A percentile compares a stretch with the other conserved stretches of the same genome.
phyloP scores from a whole-genome alignment of 2,113 vertebrate species.

The Spilogale gracilis region DNA sequence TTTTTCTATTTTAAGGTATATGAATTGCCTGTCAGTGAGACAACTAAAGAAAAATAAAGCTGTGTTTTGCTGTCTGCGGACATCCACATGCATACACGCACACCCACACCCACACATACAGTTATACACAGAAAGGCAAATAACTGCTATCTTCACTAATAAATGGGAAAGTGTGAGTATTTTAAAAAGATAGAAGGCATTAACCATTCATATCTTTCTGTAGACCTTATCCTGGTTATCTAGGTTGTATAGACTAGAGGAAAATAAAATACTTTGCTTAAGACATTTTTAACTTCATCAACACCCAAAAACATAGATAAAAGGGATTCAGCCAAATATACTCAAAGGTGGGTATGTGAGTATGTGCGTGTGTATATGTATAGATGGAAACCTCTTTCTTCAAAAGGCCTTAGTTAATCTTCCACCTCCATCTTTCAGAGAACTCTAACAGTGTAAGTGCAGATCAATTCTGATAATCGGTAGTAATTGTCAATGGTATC shows the following conservation, averaged over 20 bases:
- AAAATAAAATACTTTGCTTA: not conserved
- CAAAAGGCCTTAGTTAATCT: not conserved
- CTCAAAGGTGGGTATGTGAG: not conserved
- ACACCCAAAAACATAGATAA: not conserved
- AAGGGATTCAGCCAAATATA: not conserved
- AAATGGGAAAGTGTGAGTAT: not conserved
- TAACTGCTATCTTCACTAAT: not conserved
- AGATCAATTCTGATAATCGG: not conserved
- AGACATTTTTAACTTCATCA: not conserved
- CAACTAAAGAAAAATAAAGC: not conserved
- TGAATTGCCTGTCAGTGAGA: not conserved
- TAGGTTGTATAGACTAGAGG: not conserved
- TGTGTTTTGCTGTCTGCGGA: not conserved
- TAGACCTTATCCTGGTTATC: not conserved
- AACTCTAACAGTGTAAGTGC: not conserved
- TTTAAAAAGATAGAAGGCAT: not conserved
- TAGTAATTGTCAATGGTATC: not conserved
- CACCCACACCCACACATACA: not conserved
- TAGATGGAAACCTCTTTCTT: not conserved
- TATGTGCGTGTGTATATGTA: not conserved
- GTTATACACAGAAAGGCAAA: not conserved
- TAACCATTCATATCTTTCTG: not conserved
- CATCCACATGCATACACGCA: not conserved
- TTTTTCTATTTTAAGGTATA: not conserved
- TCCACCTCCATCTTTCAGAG: not conserved